Base-by-base conservation (phyloP, 2,113 vertebrate species). In the Siniperca chuatsi region DNA sequence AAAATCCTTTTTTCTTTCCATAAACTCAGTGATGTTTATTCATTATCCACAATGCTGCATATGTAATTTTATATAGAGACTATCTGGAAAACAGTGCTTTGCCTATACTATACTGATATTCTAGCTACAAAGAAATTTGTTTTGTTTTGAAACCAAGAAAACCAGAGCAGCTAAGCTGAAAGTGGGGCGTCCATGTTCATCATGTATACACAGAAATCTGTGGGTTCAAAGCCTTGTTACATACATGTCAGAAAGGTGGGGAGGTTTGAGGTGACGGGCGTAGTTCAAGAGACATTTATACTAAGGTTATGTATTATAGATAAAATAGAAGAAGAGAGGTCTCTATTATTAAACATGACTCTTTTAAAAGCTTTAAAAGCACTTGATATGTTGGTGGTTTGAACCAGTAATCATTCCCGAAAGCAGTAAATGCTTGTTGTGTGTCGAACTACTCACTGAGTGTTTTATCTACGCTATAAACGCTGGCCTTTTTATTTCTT, bases 181-280 rank as follows among this genome's bases (percentile, higher is more conserved):
- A 84, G 42, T 78, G 81, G 70, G 75, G 16, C 81, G 74, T 68
- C 77, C 57, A 62, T 83, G 80, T 75, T 68, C 55, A 77, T 68
- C 57, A 78, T 40, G 25, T 64, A 65, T 12, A 68, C 25, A 42
- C 7, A 18, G 35, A 67, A 25, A 64, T 71, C 20, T 50, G 42
- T 65, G 55, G 37, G 40, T 85, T 82, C 57, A 79, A 74, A 85
- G 70, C 50, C 35, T 54, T 37, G 42, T 48, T 60, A 33, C 33
- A 37, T 75, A 21, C 40, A 5, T 64, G 12, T 52, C 35, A 81
- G 62, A 48, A 29, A 71, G 55, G 60, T 68, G 35, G 60, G 3
- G 11, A 54, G 6, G 68, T 65, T 7, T 16, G 64, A 35, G 54
- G 20, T 7, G 23, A 55, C 40, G 12, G 40, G 23, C 67, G 16